Percentiles rank a stretch among this genome's conserved stretches.
Evolutionary conservation across 2,888 invertebrate genomes (phyloP).

Genomic region (Cataglyphis livida): DNA sequence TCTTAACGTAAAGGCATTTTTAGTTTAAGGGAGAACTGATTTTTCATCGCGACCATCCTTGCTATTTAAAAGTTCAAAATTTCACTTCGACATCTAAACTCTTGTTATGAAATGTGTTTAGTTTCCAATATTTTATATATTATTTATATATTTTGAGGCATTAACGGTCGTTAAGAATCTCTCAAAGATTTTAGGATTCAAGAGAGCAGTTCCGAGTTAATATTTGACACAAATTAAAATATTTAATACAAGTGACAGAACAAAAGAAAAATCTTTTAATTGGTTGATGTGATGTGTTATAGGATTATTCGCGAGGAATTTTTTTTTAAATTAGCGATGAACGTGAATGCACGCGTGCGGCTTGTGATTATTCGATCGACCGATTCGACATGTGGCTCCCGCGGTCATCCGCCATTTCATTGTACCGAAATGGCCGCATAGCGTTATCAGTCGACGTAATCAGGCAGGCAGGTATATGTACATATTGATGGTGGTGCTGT

Average conservation of each 20-base stretch:
- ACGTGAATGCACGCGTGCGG: conserved; percentile 1
- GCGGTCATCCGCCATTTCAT: conserved; percentile 77
- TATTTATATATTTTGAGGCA: background rate
- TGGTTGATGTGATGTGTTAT: background rate
- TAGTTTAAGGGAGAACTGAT: background rate
- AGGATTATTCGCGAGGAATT: background rate
- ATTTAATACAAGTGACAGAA: background rate
- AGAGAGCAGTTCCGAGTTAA: background rate
- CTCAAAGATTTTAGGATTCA: background rate
- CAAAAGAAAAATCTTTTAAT: background rate
- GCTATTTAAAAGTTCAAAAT: background rate
- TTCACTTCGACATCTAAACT: background rate
- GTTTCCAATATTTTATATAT: background rate
- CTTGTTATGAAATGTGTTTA: background rate
- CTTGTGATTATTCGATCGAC: conserved; percentile 39
- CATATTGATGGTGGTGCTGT: conserved; percentile 43
- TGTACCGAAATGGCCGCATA: conserved; percentile 78
- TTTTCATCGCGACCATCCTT: background rate
- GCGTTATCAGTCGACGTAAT: conserved; percentile 79
- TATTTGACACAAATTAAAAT: background rate
- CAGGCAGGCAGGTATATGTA: conserved; percentile 72
- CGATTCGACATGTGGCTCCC: conserved; percentile 50
- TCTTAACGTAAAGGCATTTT: background rate
- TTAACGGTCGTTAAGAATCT: background rate
- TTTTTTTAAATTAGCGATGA: conserved; percentile 31